A percentile compares a stretch with the other conserved stretches of the same genome.
Evolutionary conservation across 2,113 vertebrate species (phyloP).

Genomic region (Illadopsis cleaveri): DNA sequence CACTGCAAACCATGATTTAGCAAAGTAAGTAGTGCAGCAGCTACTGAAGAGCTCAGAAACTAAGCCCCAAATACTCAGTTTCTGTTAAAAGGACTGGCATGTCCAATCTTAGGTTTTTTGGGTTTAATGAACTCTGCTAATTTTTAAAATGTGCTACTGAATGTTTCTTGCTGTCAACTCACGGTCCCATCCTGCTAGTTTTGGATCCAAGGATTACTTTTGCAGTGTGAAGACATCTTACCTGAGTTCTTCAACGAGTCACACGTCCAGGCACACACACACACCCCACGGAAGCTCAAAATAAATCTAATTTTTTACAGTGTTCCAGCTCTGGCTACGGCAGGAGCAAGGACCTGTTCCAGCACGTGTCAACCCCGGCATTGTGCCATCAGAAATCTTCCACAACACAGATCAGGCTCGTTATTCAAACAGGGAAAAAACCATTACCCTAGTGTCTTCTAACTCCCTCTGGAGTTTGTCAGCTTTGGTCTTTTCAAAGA

Average conservation of each 20-base stretch:
- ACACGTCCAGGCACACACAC: neutral
- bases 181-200: neutral
- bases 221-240: slow-evolving; percentile 18
- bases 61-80: neutral
- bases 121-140: neutral
- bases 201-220: neutral
- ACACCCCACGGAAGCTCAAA: neutral
- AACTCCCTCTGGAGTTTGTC: slow-evolving; percentile 99
- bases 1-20: neutral
- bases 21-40: neutral
- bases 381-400: slow-evolving; percentile 13
- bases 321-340: neutral
- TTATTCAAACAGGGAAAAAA: slow-evolving; percentile 84
- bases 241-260: slow-evolving; percentile 5
- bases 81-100: neutral
- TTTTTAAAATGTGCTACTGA: neutral
- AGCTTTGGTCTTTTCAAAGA: slow-evolving; percentile 99
- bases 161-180: neutral
- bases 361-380: neutral
- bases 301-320: neutral
- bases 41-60: neutral
- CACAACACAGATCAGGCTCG: slow-evolving; percentile 55
- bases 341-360: neutral
- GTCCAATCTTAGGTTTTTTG: neutral
- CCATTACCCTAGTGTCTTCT: slow-evolving; percentile 99